These are phyloP conservation scores for Carassius gibelio DNA, from an alignment of 2,113 vertebrate genomes.

Conservation along the genomic window DNA sequence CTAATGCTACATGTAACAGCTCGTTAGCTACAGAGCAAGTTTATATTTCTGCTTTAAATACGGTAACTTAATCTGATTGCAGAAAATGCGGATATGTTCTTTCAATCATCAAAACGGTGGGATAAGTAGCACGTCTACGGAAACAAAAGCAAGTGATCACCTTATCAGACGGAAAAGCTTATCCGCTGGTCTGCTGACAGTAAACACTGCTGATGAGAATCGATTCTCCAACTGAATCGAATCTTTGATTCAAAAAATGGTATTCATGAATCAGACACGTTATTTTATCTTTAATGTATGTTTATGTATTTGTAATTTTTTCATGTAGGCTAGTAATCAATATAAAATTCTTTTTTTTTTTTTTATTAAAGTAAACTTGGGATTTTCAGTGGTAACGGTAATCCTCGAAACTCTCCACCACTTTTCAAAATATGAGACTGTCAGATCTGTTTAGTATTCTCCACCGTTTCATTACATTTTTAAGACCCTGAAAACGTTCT, in stretches of 20 bases:
- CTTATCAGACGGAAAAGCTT: conserved; percentile 48
- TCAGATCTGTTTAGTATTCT: neutral
- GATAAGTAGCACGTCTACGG: neutral
- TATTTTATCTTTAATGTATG: neutral
- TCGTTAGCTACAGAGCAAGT: conserved; percentile 13
- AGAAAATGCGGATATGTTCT: neutral
- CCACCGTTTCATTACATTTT: neutral
- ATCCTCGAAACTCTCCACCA: neutral
- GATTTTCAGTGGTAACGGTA: neutral
- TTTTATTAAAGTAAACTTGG: neutral
- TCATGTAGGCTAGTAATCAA: neutral
- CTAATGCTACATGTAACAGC: conserved; percentile 36
- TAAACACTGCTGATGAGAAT: conserved; percentile 50
- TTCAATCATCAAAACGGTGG: neutral
- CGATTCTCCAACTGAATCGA: conserved; percentile 36
- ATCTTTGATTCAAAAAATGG: neutral
- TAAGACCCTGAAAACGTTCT: neutral
- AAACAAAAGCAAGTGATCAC: conserved; percentile 19
- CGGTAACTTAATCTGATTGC: neutral
- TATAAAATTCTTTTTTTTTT: no score
- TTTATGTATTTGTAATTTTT: neutral
- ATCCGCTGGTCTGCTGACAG: conserved; percentile 36
- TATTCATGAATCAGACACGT: neutral
- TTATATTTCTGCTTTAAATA: neutral
- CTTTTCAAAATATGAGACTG: conserved; percentile 8